Conservation (phyloP, 2,113 vertebrate species). For the Semicossyphus pulcher region DNA sequence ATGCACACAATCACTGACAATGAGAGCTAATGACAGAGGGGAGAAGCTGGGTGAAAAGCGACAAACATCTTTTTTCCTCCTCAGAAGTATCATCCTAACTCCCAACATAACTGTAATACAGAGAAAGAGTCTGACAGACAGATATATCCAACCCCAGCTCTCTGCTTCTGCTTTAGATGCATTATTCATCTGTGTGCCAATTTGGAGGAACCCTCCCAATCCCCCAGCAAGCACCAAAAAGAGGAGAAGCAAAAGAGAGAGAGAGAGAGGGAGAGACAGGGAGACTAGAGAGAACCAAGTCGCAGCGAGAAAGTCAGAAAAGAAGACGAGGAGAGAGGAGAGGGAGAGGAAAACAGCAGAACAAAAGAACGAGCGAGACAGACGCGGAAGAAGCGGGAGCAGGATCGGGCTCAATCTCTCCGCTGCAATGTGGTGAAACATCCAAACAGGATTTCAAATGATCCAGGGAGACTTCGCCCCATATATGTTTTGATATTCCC, state of each 20-base stretch:
- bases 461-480: slow-evolving; percentile 63
- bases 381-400: slow-evolving; percentile 39
- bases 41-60: slow-evolving; percentile 40
- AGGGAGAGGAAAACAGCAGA: slow-evolving; percentile 53
- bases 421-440: slow-evolving; percentile 69
- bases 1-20: slow-evolving; percentile 22
- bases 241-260: slow-evolving; percentile 36
- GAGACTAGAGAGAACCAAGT: slow-evolving; percentile 55
- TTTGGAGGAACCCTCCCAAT: slow-evolving; percentile 80
- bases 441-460: slow-evolving; percentile 74
- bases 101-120: slow-evolving; percentile 66
- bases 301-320: slow-evolving; percentile 47
- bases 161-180: slow-evolving; percentile 78
- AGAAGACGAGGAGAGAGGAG: slow-evolving; percentile 22
- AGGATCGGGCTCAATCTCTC: slow-evolving; percentile 49
- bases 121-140: slow-evolving; percentile 74
- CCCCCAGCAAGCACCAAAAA: slow-evolving; percentile 72
- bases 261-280: slow-evolving; percentile 42
- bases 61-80: slow-evolving; percentile 37
- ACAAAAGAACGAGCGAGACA: slow-evolving; percentile 70
- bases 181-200: slow-evolving; percentile 84
- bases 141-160: slow-evolving; percentile 73
- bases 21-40: slow-evolving; percentile 42
- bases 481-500: slow-evolving; percentile 60
- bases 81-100: slow-evolving; percentile 67